Evolutionary conservation across 92 coral and sea anemone species (phyloP).

Genomic region (Meandrina meandrites): DNA sequence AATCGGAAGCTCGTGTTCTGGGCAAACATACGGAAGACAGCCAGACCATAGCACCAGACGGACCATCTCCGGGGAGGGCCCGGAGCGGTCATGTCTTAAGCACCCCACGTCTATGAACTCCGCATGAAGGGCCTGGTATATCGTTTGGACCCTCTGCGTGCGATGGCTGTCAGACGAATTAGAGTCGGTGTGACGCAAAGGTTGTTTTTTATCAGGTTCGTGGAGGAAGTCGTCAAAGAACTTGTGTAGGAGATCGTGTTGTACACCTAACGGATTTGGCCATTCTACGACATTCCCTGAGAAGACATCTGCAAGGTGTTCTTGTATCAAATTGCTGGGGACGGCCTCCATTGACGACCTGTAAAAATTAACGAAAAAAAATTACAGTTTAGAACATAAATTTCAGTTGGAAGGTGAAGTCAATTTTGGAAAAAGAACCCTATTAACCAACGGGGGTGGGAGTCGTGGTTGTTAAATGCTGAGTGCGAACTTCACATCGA

Average conservation of each 20-base stretch:
- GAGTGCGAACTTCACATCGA: no score
- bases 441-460: no score
- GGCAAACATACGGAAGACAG: conserved; percentile 94
- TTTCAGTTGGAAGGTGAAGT: not conserved
- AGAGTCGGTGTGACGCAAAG: not conserved
- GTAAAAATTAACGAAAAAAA: not conserved
- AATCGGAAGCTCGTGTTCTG: conserved; percentile 92
- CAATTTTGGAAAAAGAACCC: not conserved
- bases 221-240: conserved; percentile 66
- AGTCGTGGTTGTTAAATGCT: no score
- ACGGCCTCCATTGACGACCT: conserved; percentile 27
- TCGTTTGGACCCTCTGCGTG: conserved; percentile 61
- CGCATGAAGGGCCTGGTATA: conserved; percentile 74
- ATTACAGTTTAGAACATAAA: not conserved
- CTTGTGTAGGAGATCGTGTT: conserved; percentile 67
- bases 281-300: conserved; percentile 56
- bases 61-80: conserved; percentile 65
- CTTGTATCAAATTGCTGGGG: not conserved
- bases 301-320: conserved; percentile 9
- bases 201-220: conserved; percentile 37
- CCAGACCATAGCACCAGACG: conserved; percentile 87
- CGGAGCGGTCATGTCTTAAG: conserved; percentile 61
- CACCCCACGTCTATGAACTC: conserved; percentile 83
- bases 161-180: conserved; percentile 49
- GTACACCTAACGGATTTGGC: conserved; percentile 76